These are phyloP conservation scores for Ctenomys sociabilis DNA, from an alignment of 2,113 vertebrate genomes.

Conservation along the genomic window DNA sequence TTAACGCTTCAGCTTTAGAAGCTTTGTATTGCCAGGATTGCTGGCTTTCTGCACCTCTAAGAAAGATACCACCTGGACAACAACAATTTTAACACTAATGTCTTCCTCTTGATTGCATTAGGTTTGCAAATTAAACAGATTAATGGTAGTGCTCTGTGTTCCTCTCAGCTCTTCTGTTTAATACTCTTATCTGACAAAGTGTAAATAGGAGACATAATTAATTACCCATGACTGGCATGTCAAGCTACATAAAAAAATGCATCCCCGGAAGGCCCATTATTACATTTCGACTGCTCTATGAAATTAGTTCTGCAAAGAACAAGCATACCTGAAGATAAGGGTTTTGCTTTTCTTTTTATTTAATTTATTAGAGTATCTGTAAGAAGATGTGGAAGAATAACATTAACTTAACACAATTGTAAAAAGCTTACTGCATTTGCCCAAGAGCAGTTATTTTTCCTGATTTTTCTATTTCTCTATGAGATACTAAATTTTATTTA, in stretches of 20 bases:
- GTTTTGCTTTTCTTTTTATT: constrained; percentile 42
- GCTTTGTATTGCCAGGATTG: not conserved
- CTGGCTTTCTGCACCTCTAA: not conserved
- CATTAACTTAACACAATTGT: not conserved
- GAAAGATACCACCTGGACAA: constrained; percentile 61
- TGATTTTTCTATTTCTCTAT: constrained; percentile 14
- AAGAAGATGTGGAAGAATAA: constrained; percentile 44
- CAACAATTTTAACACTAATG: constrained; percentile 67
- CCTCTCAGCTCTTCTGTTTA: constrained; percentile 80
- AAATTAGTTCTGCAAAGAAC: constrained; percentile 77
- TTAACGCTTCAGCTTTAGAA: not conserved
- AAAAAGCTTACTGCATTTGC: constrained; percentile 22
- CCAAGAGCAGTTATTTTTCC: not conserved
- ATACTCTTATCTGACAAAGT: constrained; percentile 84
- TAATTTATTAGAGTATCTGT: constrained; percentile 52
- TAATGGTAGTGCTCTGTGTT: constrained; percentile 79
- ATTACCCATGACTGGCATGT: constrained; percentile 84
- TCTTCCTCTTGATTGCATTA: constrained; percentile 76
- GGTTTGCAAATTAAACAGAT: constrained; percentile 76
- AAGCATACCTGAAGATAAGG: constrained; percentile 70
- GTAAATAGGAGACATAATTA: constrained; percentile 86
- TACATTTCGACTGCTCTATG: constrained; percentile 66
- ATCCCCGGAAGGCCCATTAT: constrained; percentile 56
- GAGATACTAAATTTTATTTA: not conserved
- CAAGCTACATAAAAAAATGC: constrained; percentile 78